These are phyloP conservation scores for Sterrhoptilus dennistouni DNA, from an alignment of 2,113 vertebrate species.

Conservation along the genomic window DNA sequence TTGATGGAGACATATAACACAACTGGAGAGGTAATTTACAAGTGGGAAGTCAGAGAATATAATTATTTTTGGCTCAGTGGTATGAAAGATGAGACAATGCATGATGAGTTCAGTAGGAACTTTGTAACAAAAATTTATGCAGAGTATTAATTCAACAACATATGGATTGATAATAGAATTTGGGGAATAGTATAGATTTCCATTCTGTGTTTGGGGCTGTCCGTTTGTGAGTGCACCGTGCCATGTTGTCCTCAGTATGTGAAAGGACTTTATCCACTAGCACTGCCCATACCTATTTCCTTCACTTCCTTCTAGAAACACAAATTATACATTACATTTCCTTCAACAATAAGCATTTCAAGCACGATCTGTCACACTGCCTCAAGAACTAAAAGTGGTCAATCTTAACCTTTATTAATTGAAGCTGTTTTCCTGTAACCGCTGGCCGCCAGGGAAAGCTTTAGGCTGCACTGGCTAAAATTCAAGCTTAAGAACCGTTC, in stretches of 20 bases:
- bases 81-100: not conserved
- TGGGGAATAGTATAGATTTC: not conserved
- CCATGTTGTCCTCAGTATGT: not conserved
- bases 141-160: fast-evolving
- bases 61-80: not conserved
- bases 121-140: not conserved
- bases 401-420: not conserved
- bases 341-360: not conserved
- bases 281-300: not conserved
- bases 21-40: not conserved
- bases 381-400: not conserved
- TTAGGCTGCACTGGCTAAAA: not conserved
- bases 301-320: not conserved
- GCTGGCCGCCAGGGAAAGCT: not conserved
- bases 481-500: not conserved
- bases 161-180: fast-evolving
- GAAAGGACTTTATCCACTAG: not conserved
- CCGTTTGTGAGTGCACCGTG: not conserved
- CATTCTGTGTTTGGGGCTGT: not conserved
- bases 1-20: not conserved
- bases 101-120: not conserved
- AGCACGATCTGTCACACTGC: not conserved
- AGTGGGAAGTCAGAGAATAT: not conserved
- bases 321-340: not conserved
- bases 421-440: not conserved